These are phyloP conservation scores for Acrossocheilus wenchowensis DNA, from an alignment of 2,797 vertebrate species.

Conservation along the genomic window DNA sequence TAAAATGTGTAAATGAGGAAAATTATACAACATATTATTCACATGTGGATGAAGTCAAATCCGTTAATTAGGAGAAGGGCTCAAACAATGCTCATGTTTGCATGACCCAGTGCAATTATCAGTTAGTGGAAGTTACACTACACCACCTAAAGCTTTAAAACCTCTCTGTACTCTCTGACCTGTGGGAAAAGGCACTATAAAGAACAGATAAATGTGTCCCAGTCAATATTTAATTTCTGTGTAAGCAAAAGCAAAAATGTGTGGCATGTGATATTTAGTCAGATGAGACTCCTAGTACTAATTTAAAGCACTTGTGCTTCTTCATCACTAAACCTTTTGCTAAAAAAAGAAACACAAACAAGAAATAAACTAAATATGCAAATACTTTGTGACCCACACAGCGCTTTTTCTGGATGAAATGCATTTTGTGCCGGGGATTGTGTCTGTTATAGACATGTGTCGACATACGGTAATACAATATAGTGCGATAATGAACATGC, in stretches of 20 bases:
- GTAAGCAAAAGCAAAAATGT: neutral
- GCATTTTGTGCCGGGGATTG: neutral
- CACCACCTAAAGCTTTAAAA: neutral
- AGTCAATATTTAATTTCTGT: neutral
- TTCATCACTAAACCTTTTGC: neutral
- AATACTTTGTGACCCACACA: neutral
- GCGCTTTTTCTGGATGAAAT: neutral
- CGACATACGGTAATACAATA: too few relatives aligned
- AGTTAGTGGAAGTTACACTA: neutral
- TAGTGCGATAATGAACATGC: too few relatives aligned
- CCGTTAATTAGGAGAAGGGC: neutral
- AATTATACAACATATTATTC: neutral
- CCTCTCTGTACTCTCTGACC: too few relatives aligned
- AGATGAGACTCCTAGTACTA: neutral
- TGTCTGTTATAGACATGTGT: too few relatives aligned
- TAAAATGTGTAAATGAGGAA: neutral
- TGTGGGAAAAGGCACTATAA: neutral
- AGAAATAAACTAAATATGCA: neutral
- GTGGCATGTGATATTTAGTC: neutral
- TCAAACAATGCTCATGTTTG: neutral
- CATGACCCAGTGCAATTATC: neutral
- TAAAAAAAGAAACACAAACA: neutral
- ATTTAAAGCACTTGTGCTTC: neutral
- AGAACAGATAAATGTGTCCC: neutral
- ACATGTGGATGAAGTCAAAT: neutral